Conservation (phyloP, 2,113 vertebrate genomes). For the Paratilapia polleni region DNA sequence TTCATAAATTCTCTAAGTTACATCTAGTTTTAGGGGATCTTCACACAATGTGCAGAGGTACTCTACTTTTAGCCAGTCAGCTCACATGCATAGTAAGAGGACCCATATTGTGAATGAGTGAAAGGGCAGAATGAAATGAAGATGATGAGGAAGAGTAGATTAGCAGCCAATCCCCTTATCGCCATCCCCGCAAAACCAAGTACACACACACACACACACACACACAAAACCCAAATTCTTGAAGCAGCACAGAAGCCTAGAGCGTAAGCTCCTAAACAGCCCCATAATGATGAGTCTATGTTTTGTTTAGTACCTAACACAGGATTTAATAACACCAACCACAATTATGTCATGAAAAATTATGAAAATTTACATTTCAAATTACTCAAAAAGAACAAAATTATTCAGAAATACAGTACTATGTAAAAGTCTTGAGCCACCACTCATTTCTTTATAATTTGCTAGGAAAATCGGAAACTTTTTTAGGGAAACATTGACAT, state of each 20-base stretch:
- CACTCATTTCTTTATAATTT: neutral
- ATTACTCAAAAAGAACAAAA: no score
- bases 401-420: neutral
- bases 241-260: neutral
- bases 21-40: neutral
- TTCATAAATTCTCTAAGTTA: neutral
- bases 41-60: neutral
- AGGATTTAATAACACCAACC: neutral
- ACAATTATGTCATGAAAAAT: no score
- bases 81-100: neutral
- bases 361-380: no score
- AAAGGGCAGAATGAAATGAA: constrained; percentile 38
- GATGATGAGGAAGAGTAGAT: constrained; percentile 41
- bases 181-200: constrained; percentile 4
- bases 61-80: constrained; percentile 6
- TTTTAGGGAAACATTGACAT: no score
- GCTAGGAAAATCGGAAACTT: rapidly evolving
- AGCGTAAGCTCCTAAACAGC: constrained; percentile 42
- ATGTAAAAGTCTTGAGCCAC: neutral
- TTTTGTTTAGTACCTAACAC: neutral
- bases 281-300: constrained; percentile 11
- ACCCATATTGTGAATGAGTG: constrained; percentile 14
- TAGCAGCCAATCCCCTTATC: constrained; percentile 48
- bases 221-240: neutral
- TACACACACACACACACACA: neutral